Evolutionary conservation across 2,113 vertebrate genomes (phyloP).

Genomic region (Saccopteryx bilineata): DNA sequence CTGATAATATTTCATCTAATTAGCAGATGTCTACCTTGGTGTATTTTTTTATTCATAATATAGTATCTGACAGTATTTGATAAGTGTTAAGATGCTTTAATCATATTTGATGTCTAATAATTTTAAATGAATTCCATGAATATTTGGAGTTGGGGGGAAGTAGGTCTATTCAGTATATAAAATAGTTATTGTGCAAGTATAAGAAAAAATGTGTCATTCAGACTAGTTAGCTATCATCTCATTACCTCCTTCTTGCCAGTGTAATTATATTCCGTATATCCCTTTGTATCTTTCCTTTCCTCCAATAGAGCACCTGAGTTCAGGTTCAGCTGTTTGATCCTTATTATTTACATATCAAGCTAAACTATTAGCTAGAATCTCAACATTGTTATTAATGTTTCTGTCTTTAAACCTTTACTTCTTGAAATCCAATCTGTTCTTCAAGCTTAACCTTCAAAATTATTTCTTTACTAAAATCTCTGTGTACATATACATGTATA

Average conservation of each 20-base stretch:
- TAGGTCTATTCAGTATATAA: not conserved
- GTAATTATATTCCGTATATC: not conserved
- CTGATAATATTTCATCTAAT: constrained; percentile 20
- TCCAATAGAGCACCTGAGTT: not conserved
- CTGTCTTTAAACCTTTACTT: not conserved
- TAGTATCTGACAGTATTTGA: not conserved
- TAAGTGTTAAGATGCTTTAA: constrained; percentile 29
- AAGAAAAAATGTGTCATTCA: not conserved
- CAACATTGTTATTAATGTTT: not conserved
- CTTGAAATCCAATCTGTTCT: constrained; percentile 38
- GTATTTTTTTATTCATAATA: constrained; percentile 40
- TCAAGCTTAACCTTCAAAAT: not conserved
- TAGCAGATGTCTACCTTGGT: not conserved
- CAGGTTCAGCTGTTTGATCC: not conserved
- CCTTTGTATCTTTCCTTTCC: not conserved
- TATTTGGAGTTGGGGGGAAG: not conserved
- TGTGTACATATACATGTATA: not conserved
- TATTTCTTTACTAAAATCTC: not conserved
- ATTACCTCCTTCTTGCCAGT: not conserved
- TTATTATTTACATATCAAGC: not conserved
- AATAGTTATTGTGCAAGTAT: not conserved
- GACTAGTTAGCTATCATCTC: not conserved
- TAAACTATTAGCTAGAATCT: not conserved
- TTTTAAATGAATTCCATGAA: constrained; percentile 6
- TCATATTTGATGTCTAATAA: not conserved